Conservation (phyloP, 64 coral and sea anemone species). For the Pocillopora damicornis region DNA sequence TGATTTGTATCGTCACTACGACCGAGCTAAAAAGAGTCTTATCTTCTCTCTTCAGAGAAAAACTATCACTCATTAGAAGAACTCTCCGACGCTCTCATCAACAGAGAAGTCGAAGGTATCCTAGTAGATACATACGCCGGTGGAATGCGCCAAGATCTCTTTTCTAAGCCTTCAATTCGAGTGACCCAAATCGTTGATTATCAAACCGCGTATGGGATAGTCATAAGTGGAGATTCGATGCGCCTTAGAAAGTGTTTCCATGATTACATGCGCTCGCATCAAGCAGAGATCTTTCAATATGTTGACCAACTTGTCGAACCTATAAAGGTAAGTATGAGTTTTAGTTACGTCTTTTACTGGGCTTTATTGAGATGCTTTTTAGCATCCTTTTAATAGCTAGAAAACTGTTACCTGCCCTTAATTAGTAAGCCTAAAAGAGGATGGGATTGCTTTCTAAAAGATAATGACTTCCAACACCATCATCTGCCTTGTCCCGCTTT, state of each 20-base stretch:
- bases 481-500: too few species aligned
- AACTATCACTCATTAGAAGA: constrained; percentile 31
- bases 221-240: constrained; percentile 45
- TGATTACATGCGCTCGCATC: constrained; percentile 16
- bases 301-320: constrained; percentile 6
- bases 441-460: too few species aligned
- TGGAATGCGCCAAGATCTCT: constrained; percentile 24
- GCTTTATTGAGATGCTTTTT: too few species aligned
- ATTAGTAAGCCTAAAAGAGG: too few species aligned
- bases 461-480: too few species aligned
- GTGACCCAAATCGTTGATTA: constrained; percentile 34
- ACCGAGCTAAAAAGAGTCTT: background rate
- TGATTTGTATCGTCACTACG: too few species aligned
- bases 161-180: constrained; percentile 28
- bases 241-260: constrained; percentile 44
- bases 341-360: background rate
- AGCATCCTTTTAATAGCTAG: background rate
- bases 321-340: background rate
- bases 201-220: constrained; percentile 51
- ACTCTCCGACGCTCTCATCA: constrained; percentile 18
- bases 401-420: too few species aligned
- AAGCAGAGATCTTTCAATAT: constrained; percentile 20
- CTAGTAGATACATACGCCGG: constrained; percentile 46
- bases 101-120: constrained; percentile 26
- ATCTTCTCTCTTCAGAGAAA: background rate